These are phyloP conservation scores for Caradrina clavipalpis DNA, from an alignment of 2,888 invertebrate species.

Conservation along the genomic window DNA sequence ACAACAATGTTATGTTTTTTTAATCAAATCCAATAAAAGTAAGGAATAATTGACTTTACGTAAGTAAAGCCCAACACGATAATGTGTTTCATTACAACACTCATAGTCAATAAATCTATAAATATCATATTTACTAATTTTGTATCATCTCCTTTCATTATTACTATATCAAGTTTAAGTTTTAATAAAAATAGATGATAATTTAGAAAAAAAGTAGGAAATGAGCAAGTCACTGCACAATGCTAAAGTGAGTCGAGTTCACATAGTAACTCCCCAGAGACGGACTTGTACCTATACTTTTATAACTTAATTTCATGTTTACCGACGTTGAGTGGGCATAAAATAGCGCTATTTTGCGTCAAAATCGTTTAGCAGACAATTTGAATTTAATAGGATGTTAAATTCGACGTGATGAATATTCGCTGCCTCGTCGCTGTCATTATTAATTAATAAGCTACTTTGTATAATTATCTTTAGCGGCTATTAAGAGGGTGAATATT, in stretches of 20 bases:
- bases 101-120: too few relatives aligned
- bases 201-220: not conserved
- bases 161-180: too few relatives aligned
- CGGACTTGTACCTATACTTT: slow-evolving; percentile 46
- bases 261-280: slow-evolving; percentile 38
- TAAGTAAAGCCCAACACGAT: too few relatives aligned
- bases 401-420: slow-evolving; percentile 46
- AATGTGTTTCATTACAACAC: too few relatives aligned
- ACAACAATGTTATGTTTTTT: too few relatives aligned
- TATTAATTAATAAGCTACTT: slow-evolving; percentile 49
- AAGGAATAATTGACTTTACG: too few relatives aligned
- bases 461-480: slow-evolving; percentile 20
- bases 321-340: slow-evolving; percentile 46
- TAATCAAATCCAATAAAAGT: too few relatives aligned
- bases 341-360: slow-evolving; percentile 47
- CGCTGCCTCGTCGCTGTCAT: slow-evolving; percentile 18
- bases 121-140: too few relatives aligned
- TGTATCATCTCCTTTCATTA: too few relatives aligned
- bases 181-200: too few relatives aligned
- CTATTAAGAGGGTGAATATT: slow-evolving; percentile 36
- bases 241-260: slow-evolving; percentile 21
- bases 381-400: slow-evolving; percentile 52
- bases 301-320: slow-evolving; percentile 60
- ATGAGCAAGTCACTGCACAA: not conserved
- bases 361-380: slow-evolving; percentile 48